These are phyloP conservation scores for Sinelater perroti DNA, from an alignment of 2,888 invertebrate species.

Conservation along the genomic window DNA sequence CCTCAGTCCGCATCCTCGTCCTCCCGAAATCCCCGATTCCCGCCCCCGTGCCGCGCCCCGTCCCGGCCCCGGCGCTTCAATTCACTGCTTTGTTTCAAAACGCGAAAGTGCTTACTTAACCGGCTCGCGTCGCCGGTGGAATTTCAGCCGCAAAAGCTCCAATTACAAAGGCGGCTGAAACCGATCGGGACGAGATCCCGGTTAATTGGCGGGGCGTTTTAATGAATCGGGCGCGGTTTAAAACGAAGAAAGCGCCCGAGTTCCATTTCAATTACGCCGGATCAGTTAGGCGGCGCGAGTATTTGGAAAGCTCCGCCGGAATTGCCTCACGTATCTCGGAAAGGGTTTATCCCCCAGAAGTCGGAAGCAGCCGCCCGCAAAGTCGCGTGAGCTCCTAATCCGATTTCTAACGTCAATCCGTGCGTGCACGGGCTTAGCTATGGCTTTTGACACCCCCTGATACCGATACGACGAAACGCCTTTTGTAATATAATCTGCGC, in stretches of 20 bases:
- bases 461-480: conserved; percentile 33
- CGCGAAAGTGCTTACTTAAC: conserved; percentile 32
- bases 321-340: conserved; percentile 25
- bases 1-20: conserved; percentile 41
- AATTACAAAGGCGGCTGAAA: conserved; percentile 27
- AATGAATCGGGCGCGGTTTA: conserved; percentile 18
- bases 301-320: conserved; percentile 4
- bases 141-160: conserved; percentile 31
- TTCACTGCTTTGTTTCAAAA: conserved; percentile 40
- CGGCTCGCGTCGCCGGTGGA: conserved; percentile 18
- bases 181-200: conserved; percentile 18
- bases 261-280: conserved; percentile 18
- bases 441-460: conserved; percentile 41
- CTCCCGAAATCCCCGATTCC: conserved; percentile 37
- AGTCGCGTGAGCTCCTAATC: conserved; percentile 32
- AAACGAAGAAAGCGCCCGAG: conserved; percentile 14
- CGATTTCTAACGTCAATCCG: conserved; percentile 37
- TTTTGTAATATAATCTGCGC: conserved; percentile 34
- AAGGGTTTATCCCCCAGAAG: conserved; percentile 27
- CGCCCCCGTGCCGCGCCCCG: conserved; percentile 41
- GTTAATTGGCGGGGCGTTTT: conserved; percentile 20
- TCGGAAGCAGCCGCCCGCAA: conserved; percentile 27
- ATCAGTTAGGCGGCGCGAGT: conserved; percentile 17
- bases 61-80: conserved; percentile 37
- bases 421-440: conserved; percentile 46